These are phyloP conservation scores for Euwallacea similis DNA, from an alignment of 1,140 invertebrate genomes.

Conservation along the genomic window DNA sequence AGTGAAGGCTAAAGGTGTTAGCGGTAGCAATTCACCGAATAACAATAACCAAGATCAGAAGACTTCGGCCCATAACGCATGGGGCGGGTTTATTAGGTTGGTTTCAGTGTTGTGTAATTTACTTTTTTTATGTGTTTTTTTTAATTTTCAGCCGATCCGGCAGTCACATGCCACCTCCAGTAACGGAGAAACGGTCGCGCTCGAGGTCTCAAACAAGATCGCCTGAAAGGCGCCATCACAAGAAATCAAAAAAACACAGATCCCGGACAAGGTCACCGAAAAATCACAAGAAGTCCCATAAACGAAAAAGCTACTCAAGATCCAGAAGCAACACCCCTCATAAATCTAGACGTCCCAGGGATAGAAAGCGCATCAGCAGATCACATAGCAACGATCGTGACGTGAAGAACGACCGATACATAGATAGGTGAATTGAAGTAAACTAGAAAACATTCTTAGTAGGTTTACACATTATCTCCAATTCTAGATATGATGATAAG, in stretches of 20 bases:
- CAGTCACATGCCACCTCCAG: conserved; percentile 51
- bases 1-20: conserved; percentile 63
- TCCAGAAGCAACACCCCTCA: conserved; percentile 55
- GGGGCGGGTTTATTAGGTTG: conserved; percentile 65
- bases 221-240: conserved; percentile 51
- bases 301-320: conserved; percentile 59
- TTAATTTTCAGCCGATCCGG: conserved; percentile 51
- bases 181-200: conserved; percentile 51
- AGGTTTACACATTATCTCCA: too few relatives aligned
- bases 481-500: conserved; percentile 45
- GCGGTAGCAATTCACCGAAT: conserved; percentile 61
- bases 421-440: conserved; percentile 34
- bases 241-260: conserved; percentile 51
- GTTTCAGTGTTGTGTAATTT: neutral
- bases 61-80: conserved; percentile 63
- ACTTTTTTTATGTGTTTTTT: neutral
- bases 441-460: too few relatives aligned
- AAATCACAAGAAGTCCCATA: conserved; percentile 57
- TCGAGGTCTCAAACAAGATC: conserved; percentile 57
- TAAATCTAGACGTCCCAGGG: conserved; percentile 47
- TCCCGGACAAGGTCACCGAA: conserved; percentile 56
- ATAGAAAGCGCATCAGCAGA: conserved; percentile 43
- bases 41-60: conserved; percentile 53
- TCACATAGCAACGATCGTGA: conserved; percentile 48
- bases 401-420: conserved; percentile 50